Evolutionary conservation across 2,113 vertebrate genomes (phyloP), one percentile per base, ranked within the genome.

Genomic region (Lepisosteus oculatus): DNA sequence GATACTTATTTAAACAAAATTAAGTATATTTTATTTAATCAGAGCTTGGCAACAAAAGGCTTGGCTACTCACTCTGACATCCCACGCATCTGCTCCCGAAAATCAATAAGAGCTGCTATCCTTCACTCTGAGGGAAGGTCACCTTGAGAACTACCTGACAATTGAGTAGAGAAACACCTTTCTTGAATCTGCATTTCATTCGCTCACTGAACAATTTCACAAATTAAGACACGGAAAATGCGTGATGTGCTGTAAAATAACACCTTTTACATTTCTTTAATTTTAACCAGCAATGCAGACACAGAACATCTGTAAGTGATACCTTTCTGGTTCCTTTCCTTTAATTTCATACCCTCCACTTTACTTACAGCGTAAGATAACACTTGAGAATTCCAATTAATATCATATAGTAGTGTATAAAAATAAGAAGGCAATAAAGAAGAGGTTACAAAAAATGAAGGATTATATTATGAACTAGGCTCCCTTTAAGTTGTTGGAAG

Each of bases 121-220:
- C 47, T 57, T 72, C 56, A 3, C 80, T 79, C 65, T 12, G 69
- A 77, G 76, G 76, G 74, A 78, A 70, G 78, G 81, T 83, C 76
- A 80, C 81, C 83, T 78, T 78, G 78, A 77, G 61, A 78, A 57
- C 47, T 73, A 78, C 72, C 78, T 80, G 76, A 84, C 74, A 55
- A 71, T 73, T 77, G 63, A 65, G 64, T 72, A 68, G 69, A 71
- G 56, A 68, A 70, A 79, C 72, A 77, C 75, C 72, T 76, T 45
- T 73, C 68, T 57, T 65, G 66, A 75, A 59, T 67, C 67, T 72
- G 70, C 71, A 57, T 55, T 69, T 55, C 43, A 74, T 71, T 67
- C 71, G 61, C 69, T 62, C 72, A 76, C 72, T 78, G 71, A 73
- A 74, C 72, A 79, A 61, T 61, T 73, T 71, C 77, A 47, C 72